These are phyloP conservation scores for Lagria hirta DNA, from an alignment of 2,888 invertebrate species.

Conservation along the genomic window DNA sequence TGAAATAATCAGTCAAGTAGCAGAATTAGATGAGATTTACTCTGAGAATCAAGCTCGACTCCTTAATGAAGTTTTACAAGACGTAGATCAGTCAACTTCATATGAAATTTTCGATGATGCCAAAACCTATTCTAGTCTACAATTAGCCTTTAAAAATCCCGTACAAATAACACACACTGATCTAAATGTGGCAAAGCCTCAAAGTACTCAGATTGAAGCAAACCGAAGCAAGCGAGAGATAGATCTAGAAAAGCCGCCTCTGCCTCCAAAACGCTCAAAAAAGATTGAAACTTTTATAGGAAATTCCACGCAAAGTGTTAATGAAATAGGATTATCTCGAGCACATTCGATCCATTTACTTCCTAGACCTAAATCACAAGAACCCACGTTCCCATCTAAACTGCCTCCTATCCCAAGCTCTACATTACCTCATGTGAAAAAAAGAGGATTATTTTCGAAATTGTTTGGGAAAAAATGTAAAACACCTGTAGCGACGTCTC, in stretches of 20 bases:
- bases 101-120: conserved; percentile 65
- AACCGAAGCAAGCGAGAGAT: conserved; percentile 29
- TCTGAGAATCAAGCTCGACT: conserved; percentile 69
- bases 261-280: conserved; percentile 75
- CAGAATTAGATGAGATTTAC: conserved; percentile 80
- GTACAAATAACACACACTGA: conserved; percentile 58
- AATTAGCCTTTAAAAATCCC: conserved; percentile 84
- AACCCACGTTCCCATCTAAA: conserved; percentile 46
- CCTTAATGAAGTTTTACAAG: conserved; percentile 33
- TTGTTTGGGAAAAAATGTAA: conserved; percentile 62
- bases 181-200: conserved; percentile 50
- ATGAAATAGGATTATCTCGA: conserved; percentile 37
- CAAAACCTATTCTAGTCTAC: conserved; percentile 80
- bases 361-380: conserved; percentile 46
- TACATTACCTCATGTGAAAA: conserved; percentile 60
- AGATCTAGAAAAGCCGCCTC: conserved; percentile 21
- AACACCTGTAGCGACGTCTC: conserved; percentile 44
- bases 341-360: conserved; percentile 47
- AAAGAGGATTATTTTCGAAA: conserved; percentile 65
- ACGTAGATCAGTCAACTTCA: conserved; percentile 27
- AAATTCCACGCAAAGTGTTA: conserved; percentile 36
- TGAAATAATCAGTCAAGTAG: conserved; percentile 74
- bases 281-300: conserved; percentile 56
- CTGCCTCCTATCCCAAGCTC: conserved; percentile 46
- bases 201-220: conserved; percentile 56